Conservation (phyloP, 2,113 vertebrate genomes). For the Maccullochella peelii region DNA sequence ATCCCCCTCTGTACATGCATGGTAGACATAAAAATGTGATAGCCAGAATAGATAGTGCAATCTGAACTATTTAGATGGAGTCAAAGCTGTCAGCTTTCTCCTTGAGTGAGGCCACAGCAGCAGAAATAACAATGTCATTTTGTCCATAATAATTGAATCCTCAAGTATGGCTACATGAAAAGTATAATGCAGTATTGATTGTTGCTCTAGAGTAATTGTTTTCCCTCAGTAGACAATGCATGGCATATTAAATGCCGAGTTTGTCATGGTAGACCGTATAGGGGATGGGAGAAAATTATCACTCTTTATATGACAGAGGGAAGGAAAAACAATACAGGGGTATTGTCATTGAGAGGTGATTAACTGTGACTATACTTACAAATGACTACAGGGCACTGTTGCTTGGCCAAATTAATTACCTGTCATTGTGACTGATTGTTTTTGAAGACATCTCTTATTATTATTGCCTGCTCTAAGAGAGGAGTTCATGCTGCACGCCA, state of each 20-base stretch:
- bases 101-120: conserved; percentile 25
- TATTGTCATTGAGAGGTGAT: conserved; percentile 80
- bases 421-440: conserved; percentile 81
- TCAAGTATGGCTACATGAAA: conserved; percentile 71
- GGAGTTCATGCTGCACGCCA: conserved; percentile 17
- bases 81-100: conserved; percentile 27
- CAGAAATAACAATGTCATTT: conserved; percentile 48
- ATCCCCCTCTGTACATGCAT: neutral
- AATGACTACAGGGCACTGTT: conserved; percentile 69
- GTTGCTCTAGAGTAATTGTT: conserved; percentile 59
- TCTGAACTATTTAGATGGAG: conserved; percentile 10
- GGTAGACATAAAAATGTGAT: neutral
- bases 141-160: conserved; percentile 68
- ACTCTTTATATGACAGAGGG: conserved; percentile 45
- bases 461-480: conserved; percentile 43
- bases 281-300: conserved; percentile 56
- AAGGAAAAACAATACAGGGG: conserved; percentile 55
- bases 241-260: conserved; percentile 56
- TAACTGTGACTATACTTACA: conserved; percentile 76
- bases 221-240: conserved; percentile 45
- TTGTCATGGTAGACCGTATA: conserved; percentile 25
- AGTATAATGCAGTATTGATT: conserved; percentile 68
- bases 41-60: neutral
- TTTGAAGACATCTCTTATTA: conserved; percentile 67
- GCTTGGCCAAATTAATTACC: conserved; percentile 82